phyloP scores from a whole-genome alignment of 92 coral and sea anemone genomes.

The Porites divaricata region DNA sequence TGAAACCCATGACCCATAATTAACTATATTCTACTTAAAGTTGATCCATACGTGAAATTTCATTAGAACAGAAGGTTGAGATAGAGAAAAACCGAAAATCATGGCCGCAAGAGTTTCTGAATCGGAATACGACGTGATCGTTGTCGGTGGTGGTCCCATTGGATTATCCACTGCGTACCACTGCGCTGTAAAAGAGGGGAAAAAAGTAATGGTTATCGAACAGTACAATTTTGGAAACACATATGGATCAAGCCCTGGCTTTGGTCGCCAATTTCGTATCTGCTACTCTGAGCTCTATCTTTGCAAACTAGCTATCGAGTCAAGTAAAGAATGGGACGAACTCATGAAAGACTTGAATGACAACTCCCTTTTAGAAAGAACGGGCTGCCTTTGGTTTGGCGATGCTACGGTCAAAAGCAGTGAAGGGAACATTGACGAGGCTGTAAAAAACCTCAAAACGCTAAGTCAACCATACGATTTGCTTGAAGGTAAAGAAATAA shows the following conservation, averaged over 20 bases:
- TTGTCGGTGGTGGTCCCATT: conserved; percentile 46
- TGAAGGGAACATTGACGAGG: conserved; percentile 37
- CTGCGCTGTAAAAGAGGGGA: conserved; percentile 23
- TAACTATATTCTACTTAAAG: too few species aligned
- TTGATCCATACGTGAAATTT: too few species aligned
- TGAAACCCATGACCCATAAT: too few species aligned
- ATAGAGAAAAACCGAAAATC: too few species aligned
- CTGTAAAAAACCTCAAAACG: conserved; percentile 24
- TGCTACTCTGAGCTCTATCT: conserved; percentile 28
- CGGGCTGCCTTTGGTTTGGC: conserved; percentile 48
- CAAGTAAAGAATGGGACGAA: conserved; percentile 17
- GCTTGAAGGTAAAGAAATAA: conserved; percentile 47
- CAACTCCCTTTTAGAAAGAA: conserved; percentile 20
- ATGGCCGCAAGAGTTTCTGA: too few species aligned
- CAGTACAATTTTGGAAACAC: conserved; percentile 26
- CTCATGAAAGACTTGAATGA: conserved; percentile 39
- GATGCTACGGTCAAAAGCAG: conserved; percentile 28
- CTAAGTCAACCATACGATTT: conserved; percentile 2
- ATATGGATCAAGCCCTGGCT: conserved; percentile 38
- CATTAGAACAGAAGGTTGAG: too few species aligned
- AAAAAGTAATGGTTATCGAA: conserved; percentile 30
- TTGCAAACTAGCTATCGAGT: conserved; percentile 26
- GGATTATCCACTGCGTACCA: conserved; percentile 41
- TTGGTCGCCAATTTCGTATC: conserved; percentile 37
- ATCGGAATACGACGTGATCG: conserved; percentile 27